Percentiles rank a stretch among this genome's conserved stretches.
Evolutionary conservation across 2,888 invertebrate genomes (phyloP).

Genomic region (Priapulus caudatus): DNA sequence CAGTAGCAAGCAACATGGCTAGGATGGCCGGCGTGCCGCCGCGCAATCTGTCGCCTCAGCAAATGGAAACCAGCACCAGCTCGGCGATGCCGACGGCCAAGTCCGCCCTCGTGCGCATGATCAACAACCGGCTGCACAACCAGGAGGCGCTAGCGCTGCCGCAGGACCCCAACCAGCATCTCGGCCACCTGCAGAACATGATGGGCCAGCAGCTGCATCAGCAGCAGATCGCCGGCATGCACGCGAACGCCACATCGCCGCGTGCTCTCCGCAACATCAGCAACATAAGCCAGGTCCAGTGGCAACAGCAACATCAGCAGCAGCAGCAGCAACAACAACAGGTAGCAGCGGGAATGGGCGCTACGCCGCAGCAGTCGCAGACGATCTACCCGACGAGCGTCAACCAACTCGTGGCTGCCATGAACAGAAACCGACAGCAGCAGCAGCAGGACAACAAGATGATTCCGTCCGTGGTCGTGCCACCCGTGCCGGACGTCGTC

Average conservation of each 20-base stretch:
- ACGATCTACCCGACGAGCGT: background rate
- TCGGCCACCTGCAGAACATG: conserved; percentile 44
- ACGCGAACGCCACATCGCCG: conserved; percentile 23
- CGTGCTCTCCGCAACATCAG: conserved; percentile 47
- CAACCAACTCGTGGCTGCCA: background rate
- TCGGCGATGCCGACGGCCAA: conserved; percentile 64
- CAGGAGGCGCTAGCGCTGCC: conserved; percentile 16
- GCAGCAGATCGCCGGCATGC: conserved; percentile 33
- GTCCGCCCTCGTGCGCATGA: conserved; percentile 86
- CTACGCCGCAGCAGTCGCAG: conserved; percentile 22
- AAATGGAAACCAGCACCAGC: too few relatives aligned
- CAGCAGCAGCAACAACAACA: conserved; percentile 21
- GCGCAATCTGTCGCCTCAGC: conserved; percentile 5
- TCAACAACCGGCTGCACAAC: conserved; percentile 61
- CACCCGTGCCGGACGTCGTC: conserved; percentile 34
- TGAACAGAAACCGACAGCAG: background rate
- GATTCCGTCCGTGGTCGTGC: too few relatives aligned
- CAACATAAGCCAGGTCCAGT: conserved; percentile 31
- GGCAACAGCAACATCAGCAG: conserved; percentile 47
- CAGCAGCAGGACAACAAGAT: conserved; percentile 12
- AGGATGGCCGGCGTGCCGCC: conserved; percentile 5
- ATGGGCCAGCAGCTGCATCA: conserved; percentile 61
- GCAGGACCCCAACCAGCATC: background rate
- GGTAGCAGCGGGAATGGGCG: conserved; percentile 21
- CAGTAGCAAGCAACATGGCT: conserved; percentile 6